Percentiles rank a stretch among this genome's conserved stretches.
Evolutionary conservation across 1,140 invertebrate genomes (phyloP).

Genomic region (Ips typographus): DNA sequence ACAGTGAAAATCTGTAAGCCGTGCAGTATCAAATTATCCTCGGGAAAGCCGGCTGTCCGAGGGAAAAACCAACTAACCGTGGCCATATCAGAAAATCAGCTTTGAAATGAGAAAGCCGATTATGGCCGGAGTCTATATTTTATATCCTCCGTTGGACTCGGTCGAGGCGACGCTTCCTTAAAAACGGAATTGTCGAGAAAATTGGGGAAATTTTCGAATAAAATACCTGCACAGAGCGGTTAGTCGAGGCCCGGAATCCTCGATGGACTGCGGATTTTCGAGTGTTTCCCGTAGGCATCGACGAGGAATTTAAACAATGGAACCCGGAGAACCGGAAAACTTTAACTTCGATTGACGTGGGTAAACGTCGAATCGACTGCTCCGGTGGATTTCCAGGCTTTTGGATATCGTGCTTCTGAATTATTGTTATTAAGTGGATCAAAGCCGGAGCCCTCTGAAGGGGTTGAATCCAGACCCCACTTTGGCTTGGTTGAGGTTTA

Average conservation of each 20-base stretch:
- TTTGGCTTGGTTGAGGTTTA: slow-evolving; percentile 1
- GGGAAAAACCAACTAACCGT: slow-evolving; percentile 24
- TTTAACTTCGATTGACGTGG: too few species aligned
- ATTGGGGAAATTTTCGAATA: slow-evolving; percentile 15
- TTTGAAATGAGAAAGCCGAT: slow-evolving; percentile 32
- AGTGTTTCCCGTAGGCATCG: too few species aligned
- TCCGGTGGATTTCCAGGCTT: too few species aligned
- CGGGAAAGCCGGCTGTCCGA: slow-evolving; percentile 19
- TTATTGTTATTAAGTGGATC: too few species aligned
- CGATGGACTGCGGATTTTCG: background rate
- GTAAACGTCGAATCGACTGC: too few species aligned
- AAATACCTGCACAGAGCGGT: slow-evolving; percentile 10
- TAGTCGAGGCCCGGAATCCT: slow-evolving; percentile 7
- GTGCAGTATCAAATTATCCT: slow-evolving; percentile 26
- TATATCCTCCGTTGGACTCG: slow-evolving; percentile 20
- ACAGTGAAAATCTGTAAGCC: slow-evolving; percentile 10
- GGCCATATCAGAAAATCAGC: slow-evolving; percentile 31
- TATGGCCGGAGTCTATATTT: slow-evolving; percentile 30
- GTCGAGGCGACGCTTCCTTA: slow-evolving; percentile 12
- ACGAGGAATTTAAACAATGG: too few species aligned
- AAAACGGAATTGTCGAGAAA: slow-evolving; percentile 21
- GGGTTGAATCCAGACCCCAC: background rate
- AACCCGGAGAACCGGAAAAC: too few species aligned
- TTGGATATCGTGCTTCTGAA: too few species aligned
- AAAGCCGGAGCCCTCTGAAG: too few species aligned